These are phyloP conservation scores for Cebus imitator DNA, from an alignment of 2,113 vertebrate species.

Conservation along the genomic window DNA sequence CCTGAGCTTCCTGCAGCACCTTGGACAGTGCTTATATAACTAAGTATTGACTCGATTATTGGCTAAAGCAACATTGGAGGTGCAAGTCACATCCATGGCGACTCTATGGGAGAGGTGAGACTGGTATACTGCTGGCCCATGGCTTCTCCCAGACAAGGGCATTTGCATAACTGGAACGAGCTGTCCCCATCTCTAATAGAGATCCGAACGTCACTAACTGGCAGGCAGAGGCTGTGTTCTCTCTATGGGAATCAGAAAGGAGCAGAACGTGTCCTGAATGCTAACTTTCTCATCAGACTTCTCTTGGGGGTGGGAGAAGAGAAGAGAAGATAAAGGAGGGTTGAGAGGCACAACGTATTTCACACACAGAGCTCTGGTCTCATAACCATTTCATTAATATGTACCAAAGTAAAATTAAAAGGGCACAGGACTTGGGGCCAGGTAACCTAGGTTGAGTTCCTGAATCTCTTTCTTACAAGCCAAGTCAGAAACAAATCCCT, in stretches of 20 bases:
- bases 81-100: neutral
- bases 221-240: slow-evolving; percentile 73
- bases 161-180: slow-evolving; percentile 55
- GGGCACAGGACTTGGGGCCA: neutral
- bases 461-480: neutral
- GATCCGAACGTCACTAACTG: slow-evolving; percentile 64
- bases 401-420: neutral
- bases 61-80: neutral
- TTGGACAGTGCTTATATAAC: neutral
- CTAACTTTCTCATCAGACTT: slow-evolving; percentile 22
- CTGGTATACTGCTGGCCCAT: neutral
- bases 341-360: neutral
- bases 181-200: slow-evolving; percentile 70
- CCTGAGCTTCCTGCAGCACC: neutral
- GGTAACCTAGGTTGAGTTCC: neutral
- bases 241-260: slow-evolving; percentile 61
- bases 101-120: neutral
- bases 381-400: neutral
- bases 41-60: neutral
- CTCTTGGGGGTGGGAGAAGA: neutral
- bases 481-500: neutral
- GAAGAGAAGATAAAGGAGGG: neutral
- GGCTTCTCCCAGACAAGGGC: slow-evolving; percentile 46
- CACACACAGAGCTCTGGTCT: neutral
- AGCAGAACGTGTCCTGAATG: slow-evolving; percentile 50